Percentiles rank a stretch among this genome's conserved stretches.
These are phyloP conservation scores for Saguinus midas DNA, from an alignment of 2,113 vertebrate species.

Conservation along the genomic window DNA sequence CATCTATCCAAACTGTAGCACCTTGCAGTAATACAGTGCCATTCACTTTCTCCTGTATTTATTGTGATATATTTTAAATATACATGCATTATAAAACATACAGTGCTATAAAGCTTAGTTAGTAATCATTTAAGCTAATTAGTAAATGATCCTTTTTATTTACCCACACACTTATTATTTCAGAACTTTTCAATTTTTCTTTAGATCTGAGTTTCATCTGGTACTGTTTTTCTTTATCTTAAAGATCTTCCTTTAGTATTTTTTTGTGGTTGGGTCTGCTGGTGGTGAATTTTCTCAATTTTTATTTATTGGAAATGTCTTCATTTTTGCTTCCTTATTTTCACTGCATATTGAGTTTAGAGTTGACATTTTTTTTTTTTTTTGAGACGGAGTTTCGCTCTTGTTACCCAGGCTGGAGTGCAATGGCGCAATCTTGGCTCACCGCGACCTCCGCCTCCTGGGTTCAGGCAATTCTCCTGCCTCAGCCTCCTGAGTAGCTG, in stretches of 20 bases:
- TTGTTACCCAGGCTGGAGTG: too few species aligned
- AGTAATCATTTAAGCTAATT: neutral
- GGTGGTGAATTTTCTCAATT: neutral
- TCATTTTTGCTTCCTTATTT: neutral
- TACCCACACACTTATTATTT: neutral
- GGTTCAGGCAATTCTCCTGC: too few species aligned
- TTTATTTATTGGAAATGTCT: neutral
- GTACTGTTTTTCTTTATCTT: neutral
- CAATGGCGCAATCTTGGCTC: too few species aligned
- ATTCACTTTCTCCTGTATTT: neutral
- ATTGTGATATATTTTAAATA: neutral
- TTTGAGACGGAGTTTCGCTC: too few species aligned
- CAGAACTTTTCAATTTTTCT: neutral
- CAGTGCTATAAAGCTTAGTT: neutral
- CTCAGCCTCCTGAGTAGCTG: too few species aligned
- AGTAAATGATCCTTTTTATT: neutral
- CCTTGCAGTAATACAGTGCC: neutral
- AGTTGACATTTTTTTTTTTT: too few species aligned
- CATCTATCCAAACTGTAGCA: too few species aligned
- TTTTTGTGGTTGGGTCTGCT: neutral
- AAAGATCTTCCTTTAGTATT: neutral
- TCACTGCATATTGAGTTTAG: neutral
- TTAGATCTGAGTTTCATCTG: neutral
- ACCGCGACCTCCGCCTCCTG: too few species aligned
- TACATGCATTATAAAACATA: neutral